Evolutionary conservation across 2,888 invertebrate genomes (phyloP).

Genomic region (Polydrusus tereticollis): DNA sequence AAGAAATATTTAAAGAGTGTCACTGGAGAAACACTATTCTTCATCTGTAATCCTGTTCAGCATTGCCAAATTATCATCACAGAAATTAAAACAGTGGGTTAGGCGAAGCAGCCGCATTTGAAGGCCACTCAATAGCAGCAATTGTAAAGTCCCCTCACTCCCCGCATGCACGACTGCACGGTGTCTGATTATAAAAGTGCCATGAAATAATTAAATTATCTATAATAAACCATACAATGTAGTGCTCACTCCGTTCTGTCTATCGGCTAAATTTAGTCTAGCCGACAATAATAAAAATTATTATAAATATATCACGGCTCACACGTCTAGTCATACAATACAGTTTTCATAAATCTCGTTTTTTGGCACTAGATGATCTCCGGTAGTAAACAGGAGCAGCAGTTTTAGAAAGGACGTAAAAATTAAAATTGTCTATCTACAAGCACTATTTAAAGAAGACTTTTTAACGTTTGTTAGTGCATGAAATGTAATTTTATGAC

Average conservation of each 20-base stretch:
- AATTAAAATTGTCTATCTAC: no score
- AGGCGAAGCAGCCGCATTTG: background rate
- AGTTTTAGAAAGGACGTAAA: no score
- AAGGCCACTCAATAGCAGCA: background rate
- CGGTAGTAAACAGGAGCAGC: background rate
- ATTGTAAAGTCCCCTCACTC: background rate
- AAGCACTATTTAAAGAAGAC: no score
- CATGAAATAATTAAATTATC: background rate
- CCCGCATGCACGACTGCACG: background rate
- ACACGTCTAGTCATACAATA: background rate
- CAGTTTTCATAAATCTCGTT: background rate
- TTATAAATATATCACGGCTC: background rate
- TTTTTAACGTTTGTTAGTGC: no score
- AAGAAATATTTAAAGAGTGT: no score
- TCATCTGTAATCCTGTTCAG: no score
- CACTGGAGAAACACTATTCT: no score
- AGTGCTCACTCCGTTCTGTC: no score
- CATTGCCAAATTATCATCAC: background rate
- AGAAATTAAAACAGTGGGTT: background rate
- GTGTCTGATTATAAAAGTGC: conserved; percentile 1
- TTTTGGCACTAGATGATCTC: background rate
- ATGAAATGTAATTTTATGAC: no score
- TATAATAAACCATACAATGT: background rate
- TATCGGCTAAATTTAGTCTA: conserved; percentile 2
- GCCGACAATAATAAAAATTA: background rate